Evolutionary conservation across 2,113 vertebrate species (phyloP), one percentile per base, ranked within the genome.

Genomic region (Etheostoma cragini): DNA sequence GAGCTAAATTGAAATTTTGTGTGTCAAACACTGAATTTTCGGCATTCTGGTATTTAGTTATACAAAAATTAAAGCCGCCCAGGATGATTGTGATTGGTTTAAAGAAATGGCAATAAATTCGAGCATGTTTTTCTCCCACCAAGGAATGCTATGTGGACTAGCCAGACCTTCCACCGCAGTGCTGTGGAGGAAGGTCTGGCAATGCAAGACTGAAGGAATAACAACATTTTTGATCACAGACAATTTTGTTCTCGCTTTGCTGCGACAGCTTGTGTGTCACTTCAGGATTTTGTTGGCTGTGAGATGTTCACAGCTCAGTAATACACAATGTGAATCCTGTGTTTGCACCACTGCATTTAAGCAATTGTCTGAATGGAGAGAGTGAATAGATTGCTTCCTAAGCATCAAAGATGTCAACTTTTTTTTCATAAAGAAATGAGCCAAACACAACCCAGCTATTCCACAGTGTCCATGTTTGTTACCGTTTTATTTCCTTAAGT

Each of bases 191-290:
- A 42, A 42, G 38, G 38, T 42, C 8, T 42, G 38, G 38, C 38
- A 42, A 11, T 42, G 38, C 38, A 8, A 42, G 38, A 42, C 38
- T 11, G 3, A 42, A 42, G 38, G 8, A 42, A 42, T 10, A 42
- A 42, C 7, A 42, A 47, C 12, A 45, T 3, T 6, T 30, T 47
- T 58, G 8, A 21, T 3, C 19, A 21, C 54, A 58, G 13, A 16
- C 2, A 26, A 26, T 5, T 60, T 50, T 1, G 14, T 15, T 7
- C 21, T 24, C 46, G 7, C 57, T 22, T 13, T 26, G 3, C 10
- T 35, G 13, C 10, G 35, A 74, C 81, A 84, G 86, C 84, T 80
- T 72, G 74, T 64, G 58, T 24, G 26, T 30, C 42, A 76, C 80
- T 87, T 80, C 50, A 72, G 30, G 46, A 63, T 74, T 45, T 62